Percentiles rank a stretch among this genome's conserved stretches.
Conservation (phyloP, 1,140 invertebrate genomes). For the Venturia canescens region DNA sequence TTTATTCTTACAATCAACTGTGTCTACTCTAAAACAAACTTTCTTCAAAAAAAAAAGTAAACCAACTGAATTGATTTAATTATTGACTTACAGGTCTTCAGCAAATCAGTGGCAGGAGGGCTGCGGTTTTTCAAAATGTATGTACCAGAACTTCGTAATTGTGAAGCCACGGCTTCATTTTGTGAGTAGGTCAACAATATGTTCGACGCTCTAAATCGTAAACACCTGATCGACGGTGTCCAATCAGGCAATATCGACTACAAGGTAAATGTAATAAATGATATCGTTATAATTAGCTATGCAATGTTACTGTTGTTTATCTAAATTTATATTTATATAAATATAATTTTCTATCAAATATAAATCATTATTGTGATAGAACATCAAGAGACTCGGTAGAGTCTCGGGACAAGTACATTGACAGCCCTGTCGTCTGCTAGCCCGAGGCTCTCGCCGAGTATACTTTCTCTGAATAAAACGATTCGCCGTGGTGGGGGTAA, state of each 20-base stretch:
- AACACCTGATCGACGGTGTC: not conserved
- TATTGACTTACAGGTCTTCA: slow-evolving; percentile 38
- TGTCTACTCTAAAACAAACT: not conserved
- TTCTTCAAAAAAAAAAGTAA: too few species aligned
- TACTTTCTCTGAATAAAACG: too few species aligned
- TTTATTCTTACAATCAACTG: not conserved
- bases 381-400: too few species aligned
- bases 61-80: too few species aligned
- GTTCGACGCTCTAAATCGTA: slow-evolving; percentile 36
- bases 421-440: too few species aligned
- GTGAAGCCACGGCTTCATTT: slow-evolving; percentile 22
- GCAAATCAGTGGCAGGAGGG: slow-evolving; percentile 31
- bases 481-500: too few species aligned
- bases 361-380: too few species aligned
- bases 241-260: slow-evolving; percentile 16
- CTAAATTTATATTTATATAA: too few species aligned
- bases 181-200: slow-evolving; percentile 37
- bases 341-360: too few species aligned
- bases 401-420: too few species aligned
- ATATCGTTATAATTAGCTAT: not conserved
- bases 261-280: not conserved
- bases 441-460: too few species aligned
- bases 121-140: slow-evolving; percentile 9
- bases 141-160: not conserved
- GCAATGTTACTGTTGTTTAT: too few species aligned